Evolutionary conservation across 2,888 invertebrate species (phyloP).

Genomic region (Protodeltote pygarga): DNA sequence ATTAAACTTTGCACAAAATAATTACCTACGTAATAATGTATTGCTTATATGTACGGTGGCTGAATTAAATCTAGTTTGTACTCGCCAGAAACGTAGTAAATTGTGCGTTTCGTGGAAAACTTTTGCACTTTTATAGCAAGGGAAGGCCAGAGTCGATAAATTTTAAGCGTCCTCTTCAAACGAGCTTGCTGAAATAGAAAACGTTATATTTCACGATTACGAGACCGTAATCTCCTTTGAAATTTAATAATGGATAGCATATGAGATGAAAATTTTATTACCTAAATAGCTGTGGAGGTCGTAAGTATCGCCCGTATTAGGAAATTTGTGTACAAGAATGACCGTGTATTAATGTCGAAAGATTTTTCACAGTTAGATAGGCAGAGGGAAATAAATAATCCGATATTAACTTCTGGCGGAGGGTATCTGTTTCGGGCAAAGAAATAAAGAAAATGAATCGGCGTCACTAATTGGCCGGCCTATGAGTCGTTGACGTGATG

Average conservation of each 20-base stretch:
- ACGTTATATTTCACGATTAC: constrained; percentile 75
- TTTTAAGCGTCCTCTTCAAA: constrained; percentile 69
- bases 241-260: constrained; percentile 75
- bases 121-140: constrained; percentile 73
- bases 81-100: constrained; percentile 62
- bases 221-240: constrained; percentile 74
- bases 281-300: constrained; percentile 47
- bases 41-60: constrained; percentile 53
- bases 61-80: constrained; percentile 61
- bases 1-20: constrained; percentile 68
- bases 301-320: constrained; percentile 14
- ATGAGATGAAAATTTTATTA: constrained; percentile 63
- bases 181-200: constrained; percentile 66
- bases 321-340: constrained; percentile 11
- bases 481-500: constrained; percentile 67
- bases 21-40: constrained; percentile 56
- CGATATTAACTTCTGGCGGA: constrained; percentile 37
- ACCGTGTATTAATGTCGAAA: constrained; percentile 12
- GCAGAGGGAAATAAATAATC: constrained; percentile 38
- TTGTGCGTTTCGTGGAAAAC: constrained; percentile 69
- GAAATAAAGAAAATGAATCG: constrained; percentile 64
- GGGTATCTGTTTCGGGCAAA: constrained; percentile 38
- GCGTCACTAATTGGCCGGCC: constrained; percentile 65
- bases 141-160: constrained; percentile 70
- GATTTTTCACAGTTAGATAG: constrained; percentile 2